These are phyloP conservation scores for Gambusia affinis DNA, from an alignment of 2,113 vertebrate genomes.

Conservation along the genomic window DNA sequence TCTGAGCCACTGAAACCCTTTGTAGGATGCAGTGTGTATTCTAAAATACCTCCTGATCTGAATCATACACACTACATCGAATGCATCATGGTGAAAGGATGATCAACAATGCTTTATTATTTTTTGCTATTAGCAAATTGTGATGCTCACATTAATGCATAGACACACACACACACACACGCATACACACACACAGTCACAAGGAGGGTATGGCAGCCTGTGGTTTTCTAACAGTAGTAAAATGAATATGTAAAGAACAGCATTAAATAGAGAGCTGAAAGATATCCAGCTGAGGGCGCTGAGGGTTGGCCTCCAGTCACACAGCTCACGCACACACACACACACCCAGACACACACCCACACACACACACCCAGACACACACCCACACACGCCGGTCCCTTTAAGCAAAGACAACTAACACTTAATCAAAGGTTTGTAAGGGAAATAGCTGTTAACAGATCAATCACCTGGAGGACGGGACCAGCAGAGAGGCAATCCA, in stretches of 20 bases:
- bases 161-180: too few species aligned
- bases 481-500: slow-evolving; percentile 50
- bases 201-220: slow-evolving; percentile 53
- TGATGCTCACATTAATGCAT: too few species aligned
- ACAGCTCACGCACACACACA: slow-evolving; percentile 28
- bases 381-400: slow-evolving; percentile 33
- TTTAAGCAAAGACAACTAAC: slow-evolving; percentile 54
- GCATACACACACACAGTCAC: slow-evolving; percentile 10
- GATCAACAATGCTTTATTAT: neutral
- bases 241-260: slow-evolving; percentile 84
- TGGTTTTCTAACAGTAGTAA: slow-evolving; percentile 69
- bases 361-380: slow-evolving; percentile 34
- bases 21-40: too few species aligned
- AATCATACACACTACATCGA: neutral
- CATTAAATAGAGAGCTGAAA: slow-evolving; percentile 80
- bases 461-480: slow-evolving; percentile 68
- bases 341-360: slow-evolving; percentile 30
- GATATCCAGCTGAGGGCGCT: slow-evolving; percentile 72
- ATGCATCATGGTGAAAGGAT: neutral
- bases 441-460: slow-evolving; percentile 69
- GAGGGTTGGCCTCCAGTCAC: slow-evolving; percentile 53
- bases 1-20: too few species aligned
- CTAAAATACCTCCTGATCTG: neutral
- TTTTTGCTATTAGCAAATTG: neutral
- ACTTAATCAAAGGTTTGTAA: slow-evolving; percentile 69